Conservation (phyloP, 2,797 vertebrate genomes). For the Pelobates cultripes region DNA sequence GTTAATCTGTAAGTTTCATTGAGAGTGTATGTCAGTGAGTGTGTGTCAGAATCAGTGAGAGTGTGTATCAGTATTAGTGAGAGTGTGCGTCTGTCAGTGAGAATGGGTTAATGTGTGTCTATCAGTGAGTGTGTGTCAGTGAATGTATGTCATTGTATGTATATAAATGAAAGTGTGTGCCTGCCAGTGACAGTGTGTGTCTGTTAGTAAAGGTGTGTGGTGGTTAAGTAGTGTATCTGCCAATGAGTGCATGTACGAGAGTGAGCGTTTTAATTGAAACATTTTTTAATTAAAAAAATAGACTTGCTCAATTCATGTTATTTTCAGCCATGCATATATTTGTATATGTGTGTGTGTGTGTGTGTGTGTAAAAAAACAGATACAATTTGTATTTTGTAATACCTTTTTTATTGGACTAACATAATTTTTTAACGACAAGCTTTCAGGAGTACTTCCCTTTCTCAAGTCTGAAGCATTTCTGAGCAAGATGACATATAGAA, state of each 20-base stretch:
- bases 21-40: neutral
- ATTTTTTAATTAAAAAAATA: no score
- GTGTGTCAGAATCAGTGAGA: neutral
- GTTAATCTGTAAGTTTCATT: neutral
- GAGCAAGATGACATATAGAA: no score
- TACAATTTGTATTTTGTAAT: no score
- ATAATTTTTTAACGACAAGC: no score
- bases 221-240: neutral
- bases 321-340: no score
- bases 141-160: neutral
- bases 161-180: neutral
- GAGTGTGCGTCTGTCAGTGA: neutral
- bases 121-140: neutral
- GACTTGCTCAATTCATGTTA: no score
- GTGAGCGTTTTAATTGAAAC: neutral
- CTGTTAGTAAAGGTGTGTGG: no score
- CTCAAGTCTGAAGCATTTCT: no score
- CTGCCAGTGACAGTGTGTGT: neutral
- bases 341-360: no score
- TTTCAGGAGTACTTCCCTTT: no score
- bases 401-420: no score
- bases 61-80: neutral
- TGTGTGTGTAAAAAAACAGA: no score
- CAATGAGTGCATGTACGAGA: neutral
- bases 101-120: neutral